These are phyloP conservation scores for Fabriciana adippe DNA, from an alignment of 2,888 invertebrate genomes.

Conservation along the genomic window DNA sequence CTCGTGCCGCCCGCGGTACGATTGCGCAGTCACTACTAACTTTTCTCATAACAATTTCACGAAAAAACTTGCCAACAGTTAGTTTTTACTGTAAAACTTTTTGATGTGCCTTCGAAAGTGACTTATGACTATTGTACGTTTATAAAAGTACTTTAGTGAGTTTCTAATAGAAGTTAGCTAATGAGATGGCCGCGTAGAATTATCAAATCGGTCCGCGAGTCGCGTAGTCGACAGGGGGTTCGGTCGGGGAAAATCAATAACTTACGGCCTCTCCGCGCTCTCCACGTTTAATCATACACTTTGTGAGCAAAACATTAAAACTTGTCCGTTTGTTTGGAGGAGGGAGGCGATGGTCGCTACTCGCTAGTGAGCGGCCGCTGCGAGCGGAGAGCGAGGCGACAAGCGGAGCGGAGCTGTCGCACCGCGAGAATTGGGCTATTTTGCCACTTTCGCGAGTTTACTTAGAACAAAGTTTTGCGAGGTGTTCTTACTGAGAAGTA, in stretches of 20 bases:
- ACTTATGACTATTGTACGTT: conserved; percentile 44
- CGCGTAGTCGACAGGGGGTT: conserved; percentile 77
- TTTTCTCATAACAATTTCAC: conserved; percentile 68
- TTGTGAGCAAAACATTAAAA: conserved; percentile 83
- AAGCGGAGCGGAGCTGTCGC: conserved; percentile 51
- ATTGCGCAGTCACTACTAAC: conserved; percentile 73
- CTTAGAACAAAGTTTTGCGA: conserved; percentile 78
- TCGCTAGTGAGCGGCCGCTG: conserved; percentile 44
- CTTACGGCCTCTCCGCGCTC: conserved; percentile 82
- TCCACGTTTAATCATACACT: conserved; percentile 83
- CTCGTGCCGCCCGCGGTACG: conserved; percentile 59
- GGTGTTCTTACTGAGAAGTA: conserved; percentile 80
- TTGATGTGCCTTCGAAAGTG: conserved; percentile 51
- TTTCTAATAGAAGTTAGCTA: conserved; percentile 56
- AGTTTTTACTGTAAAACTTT: conserved; percentile 55
- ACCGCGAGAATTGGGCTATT: conserved; percentile 55
- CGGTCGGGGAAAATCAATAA: conserved; percentile 82
- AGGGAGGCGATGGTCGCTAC: conserved; percentile 64
- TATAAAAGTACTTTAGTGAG: conserved; percentile 58
- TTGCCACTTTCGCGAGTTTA: conserved; percentile 69
- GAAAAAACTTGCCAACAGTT: conserved; percentile 63
- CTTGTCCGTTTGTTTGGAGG: conserved; percentile 82
- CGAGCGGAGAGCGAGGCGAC: conserved; percentile 49
- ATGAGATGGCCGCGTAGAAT: conserved; percentile 58
- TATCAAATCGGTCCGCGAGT: conserved; percentile 64